These are phyloP conservation scores for Elysia crispata DNA, from an alignment of 2,888 invertebrate species.

Conservation along the genomic window DNA sequence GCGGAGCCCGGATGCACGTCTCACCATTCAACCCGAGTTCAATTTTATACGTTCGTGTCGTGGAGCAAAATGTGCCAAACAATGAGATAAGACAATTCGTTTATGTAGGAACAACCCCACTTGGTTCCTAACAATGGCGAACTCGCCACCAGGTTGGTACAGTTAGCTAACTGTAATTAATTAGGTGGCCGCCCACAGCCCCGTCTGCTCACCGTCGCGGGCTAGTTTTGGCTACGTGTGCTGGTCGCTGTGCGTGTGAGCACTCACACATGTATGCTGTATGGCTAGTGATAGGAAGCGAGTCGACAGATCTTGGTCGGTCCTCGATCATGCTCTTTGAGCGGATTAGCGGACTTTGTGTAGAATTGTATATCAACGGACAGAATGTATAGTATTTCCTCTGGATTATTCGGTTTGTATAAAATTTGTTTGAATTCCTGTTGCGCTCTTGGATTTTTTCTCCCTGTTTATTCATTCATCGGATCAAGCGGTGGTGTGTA, in stretches of 20 bases:
- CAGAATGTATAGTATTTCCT: constrained; percentile 28
- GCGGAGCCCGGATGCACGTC: constrained; percentile 59
- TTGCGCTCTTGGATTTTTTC: too few species aligned
- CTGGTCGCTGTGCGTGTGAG: neutral
- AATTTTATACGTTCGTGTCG: too few species aligned
- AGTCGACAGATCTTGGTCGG: too few species aligned
- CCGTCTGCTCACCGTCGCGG: neutral
- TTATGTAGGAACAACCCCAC: constrained; percentile 52
- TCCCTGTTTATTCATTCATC: too few species aligned
- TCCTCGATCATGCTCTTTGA: too few species aligned
- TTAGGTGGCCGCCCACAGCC: neutral
- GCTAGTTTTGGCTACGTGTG: constrained; percentile 4
- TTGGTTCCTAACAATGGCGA: constrained; percentile 55
- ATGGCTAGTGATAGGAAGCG: too few species aligned
- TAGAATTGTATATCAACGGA: too few species aligned
- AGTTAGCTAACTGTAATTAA: neutral
- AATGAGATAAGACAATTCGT: constrained; percentile 52
- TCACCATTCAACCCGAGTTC: neutral
- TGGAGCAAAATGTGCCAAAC: constrained; percentile 58
- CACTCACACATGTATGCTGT: constrained; percentile 33
- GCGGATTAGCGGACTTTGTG: too few species aligned
- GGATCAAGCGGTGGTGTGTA: too few species aligned
- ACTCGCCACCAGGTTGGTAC: constrained; percentile 54
- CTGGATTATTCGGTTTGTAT: constrained; percentile 35
- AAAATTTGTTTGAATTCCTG: too few species aligned